Percentiles rank a stretch among this genome's conserved stretches.
These are phyloP conservation scores for Coracopsis vasa DNA, from an alignment of 2,113 vertebrate species.

Conservation along the genomic window DNA sequence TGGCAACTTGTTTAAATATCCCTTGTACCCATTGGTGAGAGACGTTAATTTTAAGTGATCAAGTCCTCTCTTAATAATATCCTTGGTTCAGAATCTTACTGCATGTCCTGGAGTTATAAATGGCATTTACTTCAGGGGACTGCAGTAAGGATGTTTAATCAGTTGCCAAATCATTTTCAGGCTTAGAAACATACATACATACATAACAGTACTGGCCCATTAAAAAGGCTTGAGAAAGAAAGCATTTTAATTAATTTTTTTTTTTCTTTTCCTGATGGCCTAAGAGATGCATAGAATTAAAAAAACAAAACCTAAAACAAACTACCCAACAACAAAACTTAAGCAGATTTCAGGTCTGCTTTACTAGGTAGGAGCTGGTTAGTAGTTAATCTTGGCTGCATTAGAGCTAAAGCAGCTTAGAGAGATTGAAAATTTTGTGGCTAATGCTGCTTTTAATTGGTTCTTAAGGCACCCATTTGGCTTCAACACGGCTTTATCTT, in stretches of 20 bases:
- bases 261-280: background rate
- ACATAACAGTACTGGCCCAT: background rate
- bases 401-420: slow-evolving; percentile 44
- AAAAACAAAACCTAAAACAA: background rate
- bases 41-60: background rate
- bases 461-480: slow-evolving; percentile 18
- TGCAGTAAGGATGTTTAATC: background rate
- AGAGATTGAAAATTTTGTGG: background rate
- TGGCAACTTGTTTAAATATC: background rate
- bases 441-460: slow-evolving; percentile 58
- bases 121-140: background rate
- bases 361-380: background rate
- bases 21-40: background rate
- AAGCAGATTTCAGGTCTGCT: background rate
- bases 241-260: background rate
- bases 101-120: background rate
- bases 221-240: background rate
- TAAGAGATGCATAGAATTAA: background rate
- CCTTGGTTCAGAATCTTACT: background rate
- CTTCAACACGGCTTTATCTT: background rate
- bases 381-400: slow-evolving; percentile 31
- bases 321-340: background rate
- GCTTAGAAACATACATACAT: background rate
- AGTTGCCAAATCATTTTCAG: background rate
- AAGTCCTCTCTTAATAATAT: background rate